Evolutionary conservation across 2,113 vertebrate genomes (phyloP).

Genomic region (Hylia prasina): DNA sequence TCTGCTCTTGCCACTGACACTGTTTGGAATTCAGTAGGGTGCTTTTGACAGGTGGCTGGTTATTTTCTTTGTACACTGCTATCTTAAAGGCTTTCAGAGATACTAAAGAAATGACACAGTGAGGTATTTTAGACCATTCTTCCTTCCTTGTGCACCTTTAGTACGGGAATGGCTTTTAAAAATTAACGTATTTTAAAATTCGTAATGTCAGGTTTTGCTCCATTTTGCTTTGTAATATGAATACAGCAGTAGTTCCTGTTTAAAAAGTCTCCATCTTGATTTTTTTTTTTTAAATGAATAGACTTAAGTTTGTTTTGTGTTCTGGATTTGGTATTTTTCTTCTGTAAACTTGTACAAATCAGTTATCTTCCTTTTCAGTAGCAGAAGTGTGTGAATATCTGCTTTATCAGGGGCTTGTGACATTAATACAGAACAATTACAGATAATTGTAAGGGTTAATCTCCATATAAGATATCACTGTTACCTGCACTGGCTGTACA

Average conservation of each 20-base stretch:
- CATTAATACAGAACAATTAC: neutral
- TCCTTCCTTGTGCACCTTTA: neutral
- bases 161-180: neutral
- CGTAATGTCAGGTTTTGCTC: neutral
- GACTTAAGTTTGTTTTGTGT: neutral
- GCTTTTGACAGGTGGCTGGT: neutral
- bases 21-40: neutral
- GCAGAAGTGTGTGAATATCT: neutral
- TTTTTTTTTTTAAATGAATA: neutral
- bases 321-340: neutral
- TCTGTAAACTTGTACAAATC: neutral
- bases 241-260: neutral
- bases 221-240: neutral
- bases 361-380: neutral
- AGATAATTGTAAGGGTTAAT: neutral
- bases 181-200: neutral
- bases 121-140: neutral
- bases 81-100: neutral
- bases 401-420: neutral
- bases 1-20: neutral
- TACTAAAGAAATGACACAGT: neutral
- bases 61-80: neutral
- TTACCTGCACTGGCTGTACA: neutral
- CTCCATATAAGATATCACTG: fast-evolving
- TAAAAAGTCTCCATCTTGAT: neutral